Conservation (phyloP, 2,888 invertebrate species). For the Notocelia uddmanniana region DNA sequence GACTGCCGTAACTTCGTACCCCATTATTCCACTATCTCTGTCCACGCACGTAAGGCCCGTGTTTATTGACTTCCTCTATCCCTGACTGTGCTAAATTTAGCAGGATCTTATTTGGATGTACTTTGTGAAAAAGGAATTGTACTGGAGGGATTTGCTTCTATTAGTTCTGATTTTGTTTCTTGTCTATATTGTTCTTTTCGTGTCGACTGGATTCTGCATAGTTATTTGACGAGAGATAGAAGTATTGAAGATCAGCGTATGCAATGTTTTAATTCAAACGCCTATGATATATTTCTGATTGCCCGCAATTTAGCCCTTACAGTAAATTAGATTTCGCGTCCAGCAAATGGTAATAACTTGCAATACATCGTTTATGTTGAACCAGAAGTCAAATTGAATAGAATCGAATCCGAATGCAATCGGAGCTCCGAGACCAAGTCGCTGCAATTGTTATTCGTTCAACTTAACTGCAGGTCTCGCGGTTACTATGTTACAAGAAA, state of each 20-base stretch:
- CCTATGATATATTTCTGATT: not conserved
- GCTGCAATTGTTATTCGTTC: conserved; percentile 57
- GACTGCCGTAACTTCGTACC: conserved; percentile 63
- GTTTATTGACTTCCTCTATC: conserved; percentile 64
- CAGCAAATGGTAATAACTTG: conserved; percentile 48
- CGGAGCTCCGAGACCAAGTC: conserved; percentile 48
- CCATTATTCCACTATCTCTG: conserved; percentile 71
- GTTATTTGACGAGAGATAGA: no score
- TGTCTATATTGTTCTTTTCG: not conserved
- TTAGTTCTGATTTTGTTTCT: not conserved
- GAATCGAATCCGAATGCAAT: conserved; percentile 59
- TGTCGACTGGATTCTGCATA: not conserved
- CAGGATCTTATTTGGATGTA: not conserved
- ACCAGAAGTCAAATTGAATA: conserved; percentile 54
- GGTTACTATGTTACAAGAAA: conserved; percentile 58
- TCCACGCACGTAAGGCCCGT: conserved; percentile 64
- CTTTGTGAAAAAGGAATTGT: not conserved
- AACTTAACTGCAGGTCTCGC: conserved; percentile 58
- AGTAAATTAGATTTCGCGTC: conserved; percentile 23
- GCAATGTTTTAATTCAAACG: no score
- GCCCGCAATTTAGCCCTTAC: not conserved
- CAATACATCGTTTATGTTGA: conserved; percentile 55
- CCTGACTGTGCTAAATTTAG: conserved; percentile 55
- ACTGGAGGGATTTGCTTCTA: not conserved
- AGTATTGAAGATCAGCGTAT: no score